Conservation (phyloP, 2,888 invertebrate species). For the Rosalia funebris region DNA sequence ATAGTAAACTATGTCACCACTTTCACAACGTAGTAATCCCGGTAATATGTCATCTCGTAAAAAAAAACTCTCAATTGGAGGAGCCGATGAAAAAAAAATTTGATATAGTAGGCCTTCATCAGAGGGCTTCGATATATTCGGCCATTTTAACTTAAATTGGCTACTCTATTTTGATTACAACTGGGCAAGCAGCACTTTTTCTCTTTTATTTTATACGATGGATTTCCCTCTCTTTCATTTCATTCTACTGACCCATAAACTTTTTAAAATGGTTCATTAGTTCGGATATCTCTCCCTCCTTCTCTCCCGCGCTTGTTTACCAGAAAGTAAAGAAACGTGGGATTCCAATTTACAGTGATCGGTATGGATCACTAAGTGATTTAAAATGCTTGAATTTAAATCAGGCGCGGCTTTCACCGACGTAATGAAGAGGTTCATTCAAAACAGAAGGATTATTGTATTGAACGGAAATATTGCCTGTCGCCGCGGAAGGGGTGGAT, state of each 20-base stretch:
- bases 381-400: too few species aligned
- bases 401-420: too few species aligned
- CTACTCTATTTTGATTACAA: conserved; percentile 8
- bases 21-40: too few species aligned
- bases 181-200: conserved; percentile 3
- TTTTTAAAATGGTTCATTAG: conserved; percentile 12
- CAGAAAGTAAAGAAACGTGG: neutral
- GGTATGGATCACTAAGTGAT: neutral
- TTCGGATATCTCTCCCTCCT: neutral
- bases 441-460: too few species aligned
- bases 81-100: too few species aligned
- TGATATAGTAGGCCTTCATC: neutral
- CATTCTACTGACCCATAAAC: conserved; percentile 4
- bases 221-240: conserved; percentile 4
- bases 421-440: too few species aligned
- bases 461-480: too few species aligned
- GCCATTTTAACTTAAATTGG: neutral
- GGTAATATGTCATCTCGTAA: too few species aligned
- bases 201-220: conserved; percentile 7
- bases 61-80: too few species aligned
- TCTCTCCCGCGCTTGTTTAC: neutral
- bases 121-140: neutral
- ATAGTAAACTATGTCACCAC: neutral
- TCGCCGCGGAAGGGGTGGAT: too few species aligned
- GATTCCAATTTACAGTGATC: neutral